A percentile compares a stretch with the other conserved stretches of the same genome.
These are phyloP conservation scores for Panopea generosa DNA, from an alignment of 2,888 invertebrate genomes.

Conservation along the genomic window DNA sequence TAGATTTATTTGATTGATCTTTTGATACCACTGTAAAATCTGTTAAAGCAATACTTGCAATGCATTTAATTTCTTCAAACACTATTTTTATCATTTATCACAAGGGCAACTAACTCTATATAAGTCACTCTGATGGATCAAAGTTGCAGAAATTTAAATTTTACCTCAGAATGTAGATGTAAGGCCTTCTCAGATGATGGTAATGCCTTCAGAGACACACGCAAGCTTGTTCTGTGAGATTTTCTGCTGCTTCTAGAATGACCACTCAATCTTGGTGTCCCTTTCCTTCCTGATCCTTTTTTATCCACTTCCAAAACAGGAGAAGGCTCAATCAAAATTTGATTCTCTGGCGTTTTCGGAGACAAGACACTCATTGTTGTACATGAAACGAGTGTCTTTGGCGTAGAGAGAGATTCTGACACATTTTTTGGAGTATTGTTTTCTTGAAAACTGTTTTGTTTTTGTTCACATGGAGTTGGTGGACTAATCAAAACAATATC, in stretches of 20 bases:
- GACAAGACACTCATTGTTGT: slow-evolving; percentile 1
- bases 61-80: no score
- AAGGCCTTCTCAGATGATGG: slow-evolving; percentile 44
- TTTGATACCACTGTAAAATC: no score
- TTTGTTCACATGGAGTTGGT: not conserved
- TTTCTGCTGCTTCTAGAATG: not conserved
- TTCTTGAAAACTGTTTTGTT: not conserved
- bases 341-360: no score
- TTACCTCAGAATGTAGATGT: slow-evolving; percentile 22
- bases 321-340: no score
- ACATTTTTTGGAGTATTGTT: slow-evolving; percentile 9
- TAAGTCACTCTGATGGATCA: no score
- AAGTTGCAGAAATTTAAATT: no score
- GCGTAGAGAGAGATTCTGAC: slow-evolving; percentile 19
- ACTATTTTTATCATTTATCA: no score
- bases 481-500: slow-evolving; percentile 61
- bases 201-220: slow-evolving; percentile 52
- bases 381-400: slow-evolving; percentile 33
- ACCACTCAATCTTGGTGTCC: slow-evolving; percentile 27
- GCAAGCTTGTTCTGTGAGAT: slow-evolving; percentile 37
- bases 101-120: no score
- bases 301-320: not conserved
- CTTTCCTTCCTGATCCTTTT: slow-evolving; percentile 12
- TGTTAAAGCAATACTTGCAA: no score
- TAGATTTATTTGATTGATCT: no score